These are phyloP conservation scores for Rhagonycha fulva DNA, from an alignment of 2,888 invertebrate genomes.

Conservation along the genomic window DNA sequence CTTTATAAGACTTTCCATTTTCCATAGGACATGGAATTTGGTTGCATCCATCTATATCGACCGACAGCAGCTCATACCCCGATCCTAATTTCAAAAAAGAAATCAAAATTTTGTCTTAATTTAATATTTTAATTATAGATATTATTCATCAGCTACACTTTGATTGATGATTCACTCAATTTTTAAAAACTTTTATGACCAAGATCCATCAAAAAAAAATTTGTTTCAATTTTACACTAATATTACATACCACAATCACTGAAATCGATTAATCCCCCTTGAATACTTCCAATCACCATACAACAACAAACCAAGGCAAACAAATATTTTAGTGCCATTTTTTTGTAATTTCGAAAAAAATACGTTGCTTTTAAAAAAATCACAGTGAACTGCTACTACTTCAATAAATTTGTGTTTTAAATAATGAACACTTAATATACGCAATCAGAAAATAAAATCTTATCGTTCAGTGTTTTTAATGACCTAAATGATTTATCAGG, in stretches of 20 bases:
- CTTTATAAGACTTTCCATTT: conserved; percentile 22
- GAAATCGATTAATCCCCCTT: conserved; percentile 10
- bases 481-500: background rate
- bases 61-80: conserved; percentile 27
- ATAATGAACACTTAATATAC: background rate
- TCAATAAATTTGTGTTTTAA: background rate
- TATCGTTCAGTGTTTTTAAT: background rate
- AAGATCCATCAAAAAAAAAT: no score
- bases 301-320: background rate
- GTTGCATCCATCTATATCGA: conserved; percentile 34
- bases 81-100: conserved; percentile 29
- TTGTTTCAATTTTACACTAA: background rate
- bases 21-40: conserved; percentile 31
- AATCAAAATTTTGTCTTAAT: background rate
- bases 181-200: background rate
- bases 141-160: background rate
- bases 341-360: background rate
- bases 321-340: background rate
- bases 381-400: background rate
- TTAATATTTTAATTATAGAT: background rate
- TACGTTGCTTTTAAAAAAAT: background rate
- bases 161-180: background rate
- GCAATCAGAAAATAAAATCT: background rate
- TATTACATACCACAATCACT: conserved; percentile 11
- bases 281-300: background rate